Base-by-base conservation (phyloP, 2,888 invertebrate species). In the Catocala fraxini region DNA sequence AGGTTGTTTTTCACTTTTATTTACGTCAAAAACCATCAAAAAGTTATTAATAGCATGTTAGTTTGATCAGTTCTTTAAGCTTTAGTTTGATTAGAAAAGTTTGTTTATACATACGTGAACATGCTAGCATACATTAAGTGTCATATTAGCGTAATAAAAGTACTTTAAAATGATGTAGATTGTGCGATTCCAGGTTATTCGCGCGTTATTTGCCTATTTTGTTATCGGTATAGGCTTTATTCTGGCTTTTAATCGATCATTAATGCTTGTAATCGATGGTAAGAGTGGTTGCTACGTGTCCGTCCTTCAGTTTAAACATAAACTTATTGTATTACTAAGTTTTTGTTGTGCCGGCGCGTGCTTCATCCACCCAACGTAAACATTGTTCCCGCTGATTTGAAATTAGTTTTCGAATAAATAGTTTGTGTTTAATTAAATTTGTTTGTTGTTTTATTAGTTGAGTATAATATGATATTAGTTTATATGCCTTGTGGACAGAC, bases 1-100 rank as follows among this genome's bases (percentile, higher is more conserved):
- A 6, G 51, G 43, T 63, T 73, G 61, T 65, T 42, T 51, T 62
- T 70, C 73, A 75, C 73, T 77, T 68, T 68, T 65, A 62, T 48
- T 46, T 51, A 51, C 39, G 11, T 15, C 56, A 45, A 52, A 63
- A 55, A 35, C 11, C 41, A 39, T 39, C 35, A 39, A 7, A 39
- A 1, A 39, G 35, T 9, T 57, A 41, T 42, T 56, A 45, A n/a
- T 53, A 47, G 25, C 15, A 56, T 34, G 52, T 55, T 59, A 10
- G 57, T 47, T 75, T 57, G 58, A 57, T 59, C 63, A 57, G 56
- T 53, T 61, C 56, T 13, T 41, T 48, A 46, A 15, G 48, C 12
- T 45, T 25, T n/a, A 58, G 47, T 55, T 63, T 64, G 43, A 61
- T 60, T 73, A 35, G 33, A 56, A 63, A 57, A 57, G 42, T 63